Evolutionary conservation across 2,113 vertebrate genomes (phyloP).

Genomic region (Ophthalmolycus amberensis): DNA sequence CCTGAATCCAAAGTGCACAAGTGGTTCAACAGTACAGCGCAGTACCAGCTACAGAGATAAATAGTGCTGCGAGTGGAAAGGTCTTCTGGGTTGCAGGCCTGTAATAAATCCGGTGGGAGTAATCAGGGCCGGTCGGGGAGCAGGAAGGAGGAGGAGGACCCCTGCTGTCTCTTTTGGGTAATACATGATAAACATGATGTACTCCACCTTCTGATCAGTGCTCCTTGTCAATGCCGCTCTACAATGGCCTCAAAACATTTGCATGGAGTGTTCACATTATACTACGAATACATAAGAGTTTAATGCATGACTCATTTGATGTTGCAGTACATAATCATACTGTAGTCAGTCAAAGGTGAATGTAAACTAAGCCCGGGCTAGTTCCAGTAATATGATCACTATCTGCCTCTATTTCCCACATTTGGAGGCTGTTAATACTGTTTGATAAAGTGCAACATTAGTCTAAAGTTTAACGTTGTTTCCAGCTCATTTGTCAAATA

Average conservation of each 20-base stretch:
- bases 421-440: slow-evolving; percentile 54
- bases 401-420: slow-evolving; percentile 21
- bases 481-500: slow-evolving; percentile 34
- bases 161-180: slow-evolving; percentile 65
- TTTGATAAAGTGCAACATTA: slow-evolving; percentile 69
- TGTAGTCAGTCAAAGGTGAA: slow-evolving; percentile 25
- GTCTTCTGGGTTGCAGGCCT: slow-evolving; percentile 54
- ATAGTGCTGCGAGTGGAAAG: slow-evolving; percentile 43
- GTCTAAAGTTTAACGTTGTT: slow-evolving; percentile 25
- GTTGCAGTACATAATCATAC: slow-evolving; percentile 15
- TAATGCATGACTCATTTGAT: slow-evolving; percentile 37
- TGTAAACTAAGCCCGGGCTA: slow-evolving; percentile 22
- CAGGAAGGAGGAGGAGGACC: slow-evolving; percentile 59
- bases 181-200: not conserved
- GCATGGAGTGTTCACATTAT: slow-evolving; percentile 31
- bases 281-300: slow-evolving; percentile 32
- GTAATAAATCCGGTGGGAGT: slow-evolving; percentile 57
- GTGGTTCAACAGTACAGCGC: slow-evolving; percentile 15
- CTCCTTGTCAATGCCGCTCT: not conserved
- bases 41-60: slow-evolving; percentile 42
- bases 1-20: slow-evolving; percentile 25
- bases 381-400: slow-evolving; percentile 22
- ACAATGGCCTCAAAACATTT: not conserved
- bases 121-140: slow-evolving; percentile 24
- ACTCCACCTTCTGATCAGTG: not conserved